phyloP scores from a whole-genome alignment of 2,888 invertebrate genomes.

The Chironomus riparius region DNA sequence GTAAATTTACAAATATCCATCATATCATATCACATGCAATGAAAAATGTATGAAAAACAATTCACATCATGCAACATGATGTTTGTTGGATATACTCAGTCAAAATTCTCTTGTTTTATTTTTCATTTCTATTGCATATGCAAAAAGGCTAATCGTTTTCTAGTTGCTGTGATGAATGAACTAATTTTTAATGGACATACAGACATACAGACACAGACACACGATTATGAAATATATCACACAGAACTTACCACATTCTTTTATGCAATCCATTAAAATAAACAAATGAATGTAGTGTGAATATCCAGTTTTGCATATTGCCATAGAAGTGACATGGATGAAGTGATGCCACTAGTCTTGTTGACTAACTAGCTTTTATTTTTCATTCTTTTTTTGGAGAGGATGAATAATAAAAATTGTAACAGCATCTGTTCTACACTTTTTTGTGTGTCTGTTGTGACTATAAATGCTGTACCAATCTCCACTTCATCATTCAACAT shows the following conservation, averaged over 20 bases:
- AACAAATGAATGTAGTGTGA: neutral
- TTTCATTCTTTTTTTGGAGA: neutral
- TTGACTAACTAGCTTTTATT: too few relatives aligned
- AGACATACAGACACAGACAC: neutral
- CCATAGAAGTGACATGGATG: neutral
- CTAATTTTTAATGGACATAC: conserved; percentile 24
- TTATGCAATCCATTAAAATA: too few relatives aligned
- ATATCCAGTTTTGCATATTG: neutral
- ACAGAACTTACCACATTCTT: neutral
- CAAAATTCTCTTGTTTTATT: neutral
- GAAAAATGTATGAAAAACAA: neutral
- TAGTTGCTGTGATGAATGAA: conserved; percentile 23
- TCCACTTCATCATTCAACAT: conserved; percentile 18
- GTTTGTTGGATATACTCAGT: neutral
- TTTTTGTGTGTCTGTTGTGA: neutral
- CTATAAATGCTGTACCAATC: neutral
- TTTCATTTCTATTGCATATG: neutral
- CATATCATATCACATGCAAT: neutral
- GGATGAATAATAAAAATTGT: neutral
- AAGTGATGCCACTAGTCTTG: neutral
- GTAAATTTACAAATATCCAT: neutral
- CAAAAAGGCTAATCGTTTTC: conserved; percentile 15
- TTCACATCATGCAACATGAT: neutral
- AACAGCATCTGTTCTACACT: neutral
- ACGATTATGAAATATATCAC: neutral